A percentile compares a stretch with the other conserved stretches of the same genome.
These are phyloP conservation scores for Sinocyclocheilus maitianheensis DNA, from an alignment of 2,113 vertebrate genomes.

Conservation along the genomic window DNA sequence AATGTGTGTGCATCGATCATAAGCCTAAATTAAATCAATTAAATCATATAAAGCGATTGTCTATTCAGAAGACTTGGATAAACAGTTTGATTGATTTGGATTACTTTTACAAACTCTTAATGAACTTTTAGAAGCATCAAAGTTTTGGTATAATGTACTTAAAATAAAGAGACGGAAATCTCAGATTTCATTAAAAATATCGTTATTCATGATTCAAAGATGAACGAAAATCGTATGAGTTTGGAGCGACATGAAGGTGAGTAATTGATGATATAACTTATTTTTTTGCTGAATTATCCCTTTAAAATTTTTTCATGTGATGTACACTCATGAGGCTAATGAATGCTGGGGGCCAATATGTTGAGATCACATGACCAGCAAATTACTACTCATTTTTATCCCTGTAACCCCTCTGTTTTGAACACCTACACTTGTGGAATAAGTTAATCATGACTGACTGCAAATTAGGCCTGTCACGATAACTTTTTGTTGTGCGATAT, in stretches of 20 bases:
- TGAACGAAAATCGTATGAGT: background rate
- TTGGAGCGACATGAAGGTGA: background rate
- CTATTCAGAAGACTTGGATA: background rate
- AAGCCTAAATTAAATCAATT: background rate
- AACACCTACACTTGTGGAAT: background rate
- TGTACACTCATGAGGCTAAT: background rate
- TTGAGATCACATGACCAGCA: background rate
- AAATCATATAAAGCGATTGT: background rate
- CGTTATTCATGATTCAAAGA: background rate
- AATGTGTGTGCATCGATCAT: too few relatives aligned
- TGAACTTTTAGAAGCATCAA: too few relatives aligned
- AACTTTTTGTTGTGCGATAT: too few relatives aligned
- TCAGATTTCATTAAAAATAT: background rate
- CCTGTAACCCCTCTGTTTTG: background rate
- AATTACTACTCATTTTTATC: background rate
- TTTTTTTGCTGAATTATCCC: background rate
- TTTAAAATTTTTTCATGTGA: background rate
- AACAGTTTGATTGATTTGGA: background rate
- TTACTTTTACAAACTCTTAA: too few relatives aligned
- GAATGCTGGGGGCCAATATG: background rate
- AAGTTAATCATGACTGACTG: background rate
- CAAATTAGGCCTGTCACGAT: background rate
- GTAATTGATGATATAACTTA: background rate
- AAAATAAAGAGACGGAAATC: too few relatives aligned
- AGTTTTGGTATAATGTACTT: too few relatives aligned